phyloP scores from a whole-genome alignment of 2,888 invertebrate genomes.

The Cactoblastis cactorum region DNA sequence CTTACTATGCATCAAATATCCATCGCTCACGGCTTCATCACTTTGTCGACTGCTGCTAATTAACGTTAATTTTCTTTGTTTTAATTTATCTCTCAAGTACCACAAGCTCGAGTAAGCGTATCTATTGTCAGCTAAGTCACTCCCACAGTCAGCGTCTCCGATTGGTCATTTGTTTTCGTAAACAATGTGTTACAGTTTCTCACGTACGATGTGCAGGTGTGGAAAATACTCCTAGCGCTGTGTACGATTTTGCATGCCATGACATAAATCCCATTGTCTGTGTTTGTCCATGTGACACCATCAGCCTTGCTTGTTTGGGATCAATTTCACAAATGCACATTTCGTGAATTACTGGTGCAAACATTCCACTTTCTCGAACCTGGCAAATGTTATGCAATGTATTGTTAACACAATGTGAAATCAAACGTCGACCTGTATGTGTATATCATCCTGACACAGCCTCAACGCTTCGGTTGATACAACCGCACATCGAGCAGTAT shows the following conservation, averaged over 20 bases:
- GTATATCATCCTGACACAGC: neutral
- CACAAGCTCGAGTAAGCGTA: conserved; percentile 18
- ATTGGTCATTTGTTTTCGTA: conserved; percentile 22
- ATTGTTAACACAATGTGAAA: conserved; percentile 19
- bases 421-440: conserved; percentile 2
- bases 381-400: conserved; percentile 9
- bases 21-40: neutral
- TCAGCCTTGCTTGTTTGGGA: conserved; percentile 24
- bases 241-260: conserved; percentile 36
- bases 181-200: conserved; percentile 55
- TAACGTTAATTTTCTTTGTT: conserved; percentile 26
- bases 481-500: neutral
- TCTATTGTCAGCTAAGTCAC: conserved; percentile 25
- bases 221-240: neutral
- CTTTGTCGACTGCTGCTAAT: conserved; percentile 16
- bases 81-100: conserved; percentile 10
- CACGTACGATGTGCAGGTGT: conserved; percentile 32
- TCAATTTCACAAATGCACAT: conserved; percentile 23
- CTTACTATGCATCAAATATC: neutral
- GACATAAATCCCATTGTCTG: conserved; percentile 47
- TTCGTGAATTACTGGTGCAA: conserved; percentile 16
- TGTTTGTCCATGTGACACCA: conserved; percentile 41
- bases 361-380: conserved; percentile 16
- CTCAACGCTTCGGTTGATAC: neutral
- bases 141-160: conserved; percentile 35